A percentile compares a stretch with the other conserved stretches of the same genome.
phyloP scores from a whole-genome alignment of 2,888 invertebrate genomes.

The Drosophila picticornis region DNA sequence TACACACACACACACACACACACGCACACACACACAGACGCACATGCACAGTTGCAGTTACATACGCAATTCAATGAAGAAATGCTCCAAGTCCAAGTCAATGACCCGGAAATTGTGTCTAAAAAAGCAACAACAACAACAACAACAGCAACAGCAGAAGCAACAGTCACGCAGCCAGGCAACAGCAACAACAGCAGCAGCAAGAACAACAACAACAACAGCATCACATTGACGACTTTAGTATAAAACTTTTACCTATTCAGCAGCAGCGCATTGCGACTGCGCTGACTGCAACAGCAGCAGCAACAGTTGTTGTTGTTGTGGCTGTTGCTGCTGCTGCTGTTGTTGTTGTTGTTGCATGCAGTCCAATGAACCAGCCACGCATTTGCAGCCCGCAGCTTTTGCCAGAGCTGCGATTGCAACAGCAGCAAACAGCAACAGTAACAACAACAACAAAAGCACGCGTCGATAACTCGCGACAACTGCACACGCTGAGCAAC shows the following conservation, averaged over 20 bases:
- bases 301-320: slow-evolving; percentile 6
- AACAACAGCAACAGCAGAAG: slow-evolving; percentile 45
- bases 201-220: slow-evolving; percentile 45
- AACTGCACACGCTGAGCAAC: slow-evolving; percentile 61
- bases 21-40: slow-evolving; percentile 20
- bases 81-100: slow-evolving; percentile 83
- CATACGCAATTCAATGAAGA: slow-evolving; percentile 83
- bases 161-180: slow-evolving; percentile 63
- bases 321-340: background rate
- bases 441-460: slow-evolving; percentile 43
- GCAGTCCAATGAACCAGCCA: slow-evolving; percentile 79
- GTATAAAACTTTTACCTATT: slow-evolving; percentile 81
- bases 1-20: slow-evolving; percentile 27
- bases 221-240: slow-evolving; percentile 70
- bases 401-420: slow-evolving; percentile 69
- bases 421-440: slow-evolving; percentile 49
- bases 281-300: slow-evolving; percentile 32
- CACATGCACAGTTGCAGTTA: slow-evolving; percentile 72
- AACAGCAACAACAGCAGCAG: slow-evolving; percentile 53
- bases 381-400: slow-evolving; percentile 76
- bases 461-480: slow-evolving; percentile 67
- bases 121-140: slow-evolving; percentile 78
- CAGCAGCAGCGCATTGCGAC: slow-evolving; percentile 55
- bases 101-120: slow-evolving; percentile 85
- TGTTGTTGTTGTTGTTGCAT: slow-evolving; percentile 14